Evolutionary conservation across 2,113 vertebrate genomes (phyloP).

Genomic region (Heterotis niloticus): DNA sequence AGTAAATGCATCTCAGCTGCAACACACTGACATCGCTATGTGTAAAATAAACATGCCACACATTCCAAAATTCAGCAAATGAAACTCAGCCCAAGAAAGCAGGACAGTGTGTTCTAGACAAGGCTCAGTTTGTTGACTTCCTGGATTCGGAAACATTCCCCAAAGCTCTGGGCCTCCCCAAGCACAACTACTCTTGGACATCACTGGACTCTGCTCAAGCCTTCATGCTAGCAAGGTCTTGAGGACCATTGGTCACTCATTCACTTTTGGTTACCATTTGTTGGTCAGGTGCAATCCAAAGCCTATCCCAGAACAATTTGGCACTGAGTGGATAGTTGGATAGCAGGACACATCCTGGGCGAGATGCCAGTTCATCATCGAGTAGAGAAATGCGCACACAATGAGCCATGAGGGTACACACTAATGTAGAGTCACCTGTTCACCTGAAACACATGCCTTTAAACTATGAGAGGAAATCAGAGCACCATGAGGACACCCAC

Average conservation of each 20-base stretch:
- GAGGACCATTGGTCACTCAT: neutral
- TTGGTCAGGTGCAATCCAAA: too few relatives aligned
- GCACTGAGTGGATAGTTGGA: too few relatives aligned
- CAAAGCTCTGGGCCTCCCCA: neutral
- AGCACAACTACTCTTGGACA: neutral
- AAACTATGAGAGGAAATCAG: too few relatives aligned
- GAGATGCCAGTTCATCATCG: too few relatives aligned
- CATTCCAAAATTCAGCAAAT: neutral
- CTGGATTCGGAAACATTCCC: neutral
- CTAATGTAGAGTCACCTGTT: too few relatives aligned
- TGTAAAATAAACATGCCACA: conserved; percentile 3
- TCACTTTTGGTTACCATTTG: too few relatives aligned
- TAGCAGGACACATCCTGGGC: too few relatives aligned
- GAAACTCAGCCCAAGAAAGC: neutral
- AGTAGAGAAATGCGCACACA: too few relatives aligned
- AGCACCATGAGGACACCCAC: too few relatives aligned
- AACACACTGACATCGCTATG: neutral
- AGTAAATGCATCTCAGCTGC: neutral
- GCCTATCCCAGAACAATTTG: too few relatives aligned
- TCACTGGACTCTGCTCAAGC: neutral
- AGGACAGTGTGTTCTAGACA: neutral
- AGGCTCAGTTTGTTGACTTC: neutral
- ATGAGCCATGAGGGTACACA: too few relatives aligned
- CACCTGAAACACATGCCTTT: too few relatives aligned
- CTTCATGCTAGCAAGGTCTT: neutral